phyloP scores from a whole-genome alignment of 1,140 invertebrate species.

The Caenorhabditis briggsae region DNA sequence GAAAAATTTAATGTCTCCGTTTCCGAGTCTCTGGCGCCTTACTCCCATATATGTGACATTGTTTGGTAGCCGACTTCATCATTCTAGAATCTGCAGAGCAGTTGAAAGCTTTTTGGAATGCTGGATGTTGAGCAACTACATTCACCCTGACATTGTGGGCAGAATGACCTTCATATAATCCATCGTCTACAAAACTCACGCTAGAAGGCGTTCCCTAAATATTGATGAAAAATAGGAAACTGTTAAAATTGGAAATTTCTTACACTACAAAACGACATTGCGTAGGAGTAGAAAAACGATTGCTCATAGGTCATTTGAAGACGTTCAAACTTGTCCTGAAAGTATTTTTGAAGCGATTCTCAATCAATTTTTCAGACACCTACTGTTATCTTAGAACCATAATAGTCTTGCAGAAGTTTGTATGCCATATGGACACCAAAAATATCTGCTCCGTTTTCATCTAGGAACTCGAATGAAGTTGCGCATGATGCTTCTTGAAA shows the following conservation, averaged over 20 bases:
- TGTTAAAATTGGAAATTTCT: no score
- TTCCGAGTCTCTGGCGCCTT: conserved; percentile 2
- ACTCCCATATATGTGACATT: conserved; percentile 1
- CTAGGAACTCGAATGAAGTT: background rate
- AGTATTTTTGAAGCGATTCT: no score
- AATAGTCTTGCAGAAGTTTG: background rate
- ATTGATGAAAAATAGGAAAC: background rate
- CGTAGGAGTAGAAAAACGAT: conserved; percentile 36
- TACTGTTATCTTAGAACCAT: background rate
- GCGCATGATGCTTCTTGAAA: conserved; percentile 15
- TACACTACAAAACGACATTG: background rate
- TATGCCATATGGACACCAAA: conserved; percentile 3
- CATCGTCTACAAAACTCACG: background rate
- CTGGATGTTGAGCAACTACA: background rate
- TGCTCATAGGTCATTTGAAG: conserved; percentile 4
- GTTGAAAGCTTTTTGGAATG: background rate
- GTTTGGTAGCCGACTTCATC: conserved; percentile 21
- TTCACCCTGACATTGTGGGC: conserved; percentile 4
- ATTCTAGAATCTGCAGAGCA: background rate
- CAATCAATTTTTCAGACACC: background rate
- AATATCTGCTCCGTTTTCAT: conserved; percentile 33
- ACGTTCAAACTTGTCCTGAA: background rate
- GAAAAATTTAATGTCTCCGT: background rate
- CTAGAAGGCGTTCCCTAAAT: background rate
- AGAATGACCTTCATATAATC: background rate